Percentiles rank a stretch among this genome's conserved stretches.
phyloP scores from a whole-genome alignment of 2,888 invertebrate species.

The Synergus gifuensis region DNA sequence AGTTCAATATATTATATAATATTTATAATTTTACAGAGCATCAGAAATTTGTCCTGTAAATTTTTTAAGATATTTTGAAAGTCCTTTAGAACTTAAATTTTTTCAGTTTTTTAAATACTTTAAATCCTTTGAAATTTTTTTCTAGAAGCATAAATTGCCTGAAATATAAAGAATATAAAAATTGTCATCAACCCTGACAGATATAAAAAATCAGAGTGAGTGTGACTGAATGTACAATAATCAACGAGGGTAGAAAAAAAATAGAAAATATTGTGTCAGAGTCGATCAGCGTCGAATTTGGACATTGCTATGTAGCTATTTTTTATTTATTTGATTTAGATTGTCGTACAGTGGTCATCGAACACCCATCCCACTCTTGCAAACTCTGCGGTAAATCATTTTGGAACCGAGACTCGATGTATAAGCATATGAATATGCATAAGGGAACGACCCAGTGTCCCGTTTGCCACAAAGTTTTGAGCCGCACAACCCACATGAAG shows the following conservation, averaged over 20 bases:
- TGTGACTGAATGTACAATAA: slow-evolving; percentile 48
- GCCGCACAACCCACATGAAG: slow-evolving; percentile 78
- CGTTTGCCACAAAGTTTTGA: slow-evolving; percentile 78
- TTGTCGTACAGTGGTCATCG: slow-evolving; percentile 77
- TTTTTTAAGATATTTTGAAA: no score
- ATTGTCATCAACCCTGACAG: slow-evolving; percentile 41
- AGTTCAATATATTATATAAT: not conserved
- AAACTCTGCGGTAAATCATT: slow-evolving; percentile 78
- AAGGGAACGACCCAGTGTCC: slow-evolving; percentile 79
- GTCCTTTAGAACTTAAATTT: no score
- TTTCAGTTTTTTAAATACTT: no score
- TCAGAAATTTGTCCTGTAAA: no score
- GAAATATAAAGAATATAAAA: slow-evolving; percentile 17
- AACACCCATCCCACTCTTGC: slow-evolving; percentile 77
- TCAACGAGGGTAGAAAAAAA: slow-evolving; percentile 50
- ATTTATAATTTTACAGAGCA: no score
- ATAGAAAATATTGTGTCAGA: slow-evolving; percentile 4
- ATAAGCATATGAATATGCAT: slow-evolving; percentile 79
- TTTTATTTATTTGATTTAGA: slow-evolving; percentile 75
- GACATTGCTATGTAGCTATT: slow-evolving; percentile 53
- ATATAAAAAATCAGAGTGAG: slow-evolving; percentile 47
- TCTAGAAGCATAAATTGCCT: not conserved
- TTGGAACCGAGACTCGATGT: slow-evolving; percentile 79
- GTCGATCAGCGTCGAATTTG: slow-evolving; percentile 40
- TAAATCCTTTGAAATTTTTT: not conserved